Percentiles rank a stretch among this genome's conserved stretches.
phyloP scores from a whole-genome alignment of 2,797 vertebrate species.

The Pangasius sanitwongsei region DNA sequence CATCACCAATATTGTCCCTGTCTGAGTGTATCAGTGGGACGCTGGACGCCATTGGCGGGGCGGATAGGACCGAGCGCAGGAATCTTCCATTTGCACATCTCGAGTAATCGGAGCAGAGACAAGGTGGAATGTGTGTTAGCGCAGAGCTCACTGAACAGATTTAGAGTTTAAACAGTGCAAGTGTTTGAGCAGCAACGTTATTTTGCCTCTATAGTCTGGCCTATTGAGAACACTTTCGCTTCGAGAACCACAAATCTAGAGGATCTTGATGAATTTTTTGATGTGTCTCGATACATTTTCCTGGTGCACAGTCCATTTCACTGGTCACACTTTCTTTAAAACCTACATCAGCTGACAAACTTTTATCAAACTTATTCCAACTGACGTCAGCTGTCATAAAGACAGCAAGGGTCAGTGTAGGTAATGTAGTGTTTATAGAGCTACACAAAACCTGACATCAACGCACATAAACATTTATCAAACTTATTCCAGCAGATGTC shows the following conservation, averaged over 20 bases:
- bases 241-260: not conserved
- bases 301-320: not conserved
- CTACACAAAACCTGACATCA: not conserved
- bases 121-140: not conserved
- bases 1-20: conserved; percentile 57
- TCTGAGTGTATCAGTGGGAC: conserved; percentile 51
- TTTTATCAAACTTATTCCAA: not conserved
- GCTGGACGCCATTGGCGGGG: not conserved
- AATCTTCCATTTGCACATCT: conserved; percentile 53
- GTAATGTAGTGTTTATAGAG: not conserved
- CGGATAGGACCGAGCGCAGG: conserved; percentile 29
- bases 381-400: not conserved
- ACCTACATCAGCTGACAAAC: not conserved
- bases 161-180: not conserved
- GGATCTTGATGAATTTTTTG: no score
- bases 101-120: not conserved
- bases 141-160: no score
- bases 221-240: not conserved
- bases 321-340: not conserved
- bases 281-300: not conserved
- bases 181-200: not conserved
- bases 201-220: not conserved
- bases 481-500: no score
- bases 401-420: no score
- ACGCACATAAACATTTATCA: not conserved